Conservation (phyloP, 2,113 vertebrate species). For the Ancistrus triradiatus region DNA sequence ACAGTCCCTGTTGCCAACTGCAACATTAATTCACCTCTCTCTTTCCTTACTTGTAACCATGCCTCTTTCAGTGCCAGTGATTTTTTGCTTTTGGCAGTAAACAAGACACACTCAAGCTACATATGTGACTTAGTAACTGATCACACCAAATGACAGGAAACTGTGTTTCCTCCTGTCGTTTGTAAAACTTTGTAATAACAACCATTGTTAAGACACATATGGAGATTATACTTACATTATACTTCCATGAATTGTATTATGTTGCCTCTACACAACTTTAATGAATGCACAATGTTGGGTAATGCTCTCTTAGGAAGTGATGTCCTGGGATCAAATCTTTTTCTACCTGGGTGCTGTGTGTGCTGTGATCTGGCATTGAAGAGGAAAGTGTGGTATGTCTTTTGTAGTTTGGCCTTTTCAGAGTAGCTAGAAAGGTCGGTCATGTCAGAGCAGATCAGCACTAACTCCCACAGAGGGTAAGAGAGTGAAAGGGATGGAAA, state of each 20-base stretch:
- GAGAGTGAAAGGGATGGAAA: slow-evolving; percentile 34
- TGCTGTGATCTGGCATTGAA: slow-evolving; percentile 13
- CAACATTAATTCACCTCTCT: slow-evolving; percentile 47
- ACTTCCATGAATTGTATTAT: too few relatives aligned
- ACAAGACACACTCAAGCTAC: too few relatives aligned
- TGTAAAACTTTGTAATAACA: too few relatives aligned
- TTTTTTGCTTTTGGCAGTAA: slow-evolving; percentile 47
- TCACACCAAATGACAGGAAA: too few relatives aligned
- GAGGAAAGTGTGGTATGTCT: slow-evolving; percentile 26
- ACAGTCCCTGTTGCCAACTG: slow-evolving; percentile 63
- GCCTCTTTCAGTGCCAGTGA: slow-evolving; percentile 52
- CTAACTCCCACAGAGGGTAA: slow-evolving; percentile 43
- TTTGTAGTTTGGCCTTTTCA: slow-evolving; percentile 61
- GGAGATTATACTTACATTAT: too few relatives aligned
- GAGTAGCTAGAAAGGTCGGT: slow-evolving; percentile 64
- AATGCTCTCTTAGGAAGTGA: slow-evolving; percentile 3
- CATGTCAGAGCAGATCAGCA: slow-evolving; percentile 65
- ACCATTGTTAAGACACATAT: too few relatives aligned
- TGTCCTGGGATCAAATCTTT: neutral
- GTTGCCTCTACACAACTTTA: too few relatives aligned
- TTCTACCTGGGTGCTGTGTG: slow-evolving; percentile 19
- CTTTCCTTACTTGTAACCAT: slow-evolving; percentile 51
- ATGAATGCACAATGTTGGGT: neutral
- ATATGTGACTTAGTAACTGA: too few relatives aligned
- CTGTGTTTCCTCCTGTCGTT: too few relatives aligned